Evolutionary conservation across 2,113 vertebrate genomes (phyloP).

Genomic region (Thinocorus orbignyianus): DNA sequence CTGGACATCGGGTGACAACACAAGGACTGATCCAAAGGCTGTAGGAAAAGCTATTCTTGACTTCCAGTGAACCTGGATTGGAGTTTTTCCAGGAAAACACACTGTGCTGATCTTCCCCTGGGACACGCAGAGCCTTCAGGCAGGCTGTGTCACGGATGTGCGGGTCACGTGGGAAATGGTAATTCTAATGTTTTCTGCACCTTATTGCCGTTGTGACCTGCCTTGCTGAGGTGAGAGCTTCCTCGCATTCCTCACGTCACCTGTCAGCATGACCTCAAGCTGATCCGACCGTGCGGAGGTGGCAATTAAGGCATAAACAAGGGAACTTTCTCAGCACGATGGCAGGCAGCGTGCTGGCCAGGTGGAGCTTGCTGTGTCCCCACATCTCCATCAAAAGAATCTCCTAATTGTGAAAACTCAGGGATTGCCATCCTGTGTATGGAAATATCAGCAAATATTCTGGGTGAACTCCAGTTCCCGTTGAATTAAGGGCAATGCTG

Average conservation of each 20-base stretch:
- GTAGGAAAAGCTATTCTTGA: background rate
- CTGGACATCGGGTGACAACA: background rate
- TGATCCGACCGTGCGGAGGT: background rate
- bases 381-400: background rate
- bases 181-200: background rate
- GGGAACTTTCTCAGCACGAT: background rate
- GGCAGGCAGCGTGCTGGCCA: background rate
- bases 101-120: background rate
- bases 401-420: background rate
- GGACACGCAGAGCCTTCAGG: background rate
- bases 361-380: background rate
- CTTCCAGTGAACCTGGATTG: background rate
- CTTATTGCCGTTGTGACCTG: background rate
- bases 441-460: background rate
- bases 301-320: background rate
- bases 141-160: background rate
- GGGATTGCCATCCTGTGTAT: background rate
- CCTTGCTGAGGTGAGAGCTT: conserved; percentile 27
- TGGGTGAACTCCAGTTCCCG: background rate
- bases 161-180: background rate
- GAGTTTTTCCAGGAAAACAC: background rate
- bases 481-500: background rate
- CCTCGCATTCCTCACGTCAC: background rate
- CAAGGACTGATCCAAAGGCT: background rate
- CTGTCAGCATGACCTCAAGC: conserved; percentile 5